Conservation (phyloP, 2,888 invertebrate species). For the Theodoxus fluviatilis region DNA sequence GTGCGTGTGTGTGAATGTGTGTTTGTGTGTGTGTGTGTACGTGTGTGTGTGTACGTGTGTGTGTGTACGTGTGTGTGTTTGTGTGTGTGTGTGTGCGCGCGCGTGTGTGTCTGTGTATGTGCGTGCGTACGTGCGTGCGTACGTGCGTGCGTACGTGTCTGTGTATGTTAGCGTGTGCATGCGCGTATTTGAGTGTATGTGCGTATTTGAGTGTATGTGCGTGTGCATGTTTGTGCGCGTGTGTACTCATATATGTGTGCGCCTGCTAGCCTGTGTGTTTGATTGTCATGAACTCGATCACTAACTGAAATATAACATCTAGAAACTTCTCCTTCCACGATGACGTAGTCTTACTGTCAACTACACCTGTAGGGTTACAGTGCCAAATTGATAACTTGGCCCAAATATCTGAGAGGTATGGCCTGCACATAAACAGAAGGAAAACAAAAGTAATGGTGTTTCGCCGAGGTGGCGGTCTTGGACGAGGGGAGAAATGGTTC, state of each 20-base stretch:
- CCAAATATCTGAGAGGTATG: too few relatives aligned
- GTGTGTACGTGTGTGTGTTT: not conserved
- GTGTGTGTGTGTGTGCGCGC: not conserved
- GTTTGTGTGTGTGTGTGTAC: not conserved
- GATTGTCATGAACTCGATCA: not conserved
- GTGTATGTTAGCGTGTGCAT: not conserved
- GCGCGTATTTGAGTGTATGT: not conserved
- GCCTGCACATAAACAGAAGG: too few relatives aligned
- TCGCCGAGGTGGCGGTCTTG: too few relatives aligned
- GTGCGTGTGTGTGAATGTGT: slow-evolving; percentile 14
- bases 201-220: not conserved
- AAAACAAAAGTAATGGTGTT: too few relatives aligned
- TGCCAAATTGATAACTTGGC: too few relatives aligned
- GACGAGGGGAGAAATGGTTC: too few relatives aligned
- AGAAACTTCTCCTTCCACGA: too few relatives aligned
- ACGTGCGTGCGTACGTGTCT: not conserved
- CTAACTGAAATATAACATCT: not conserved
- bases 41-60: not conserved
- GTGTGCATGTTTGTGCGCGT: not conserved
- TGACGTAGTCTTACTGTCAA: too few relatives aligned
- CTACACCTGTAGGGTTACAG: too few relatives aligned
- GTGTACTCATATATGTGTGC: not conserved
- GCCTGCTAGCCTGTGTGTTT: not conserved
- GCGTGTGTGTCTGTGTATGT: not conserved
- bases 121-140: not conserved